Percentiles rank a stretch among this genome's conserved stretches.
Conservation (phyloP, 1,140 invertebrate genomes). For the Drosophila quadrilineata region DNA sequence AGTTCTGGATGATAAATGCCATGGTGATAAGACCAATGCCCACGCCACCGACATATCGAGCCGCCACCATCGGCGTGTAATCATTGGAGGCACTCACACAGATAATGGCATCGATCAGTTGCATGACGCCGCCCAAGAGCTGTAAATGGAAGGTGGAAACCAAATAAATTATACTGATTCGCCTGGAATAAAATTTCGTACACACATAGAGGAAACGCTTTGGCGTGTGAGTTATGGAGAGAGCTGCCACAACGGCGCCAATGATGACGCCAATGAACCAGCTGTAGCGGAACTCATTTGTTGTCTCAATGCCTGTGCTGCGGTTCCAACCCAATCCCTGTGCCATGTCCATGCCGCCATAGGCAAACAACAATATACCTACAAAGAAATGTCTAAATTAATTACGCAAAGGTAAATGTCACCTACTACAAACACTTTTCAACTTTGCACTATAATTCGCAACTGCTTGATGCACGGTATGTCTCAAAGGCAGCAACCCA, state of each 20-base stretch:
- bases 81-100: constrained; percentile 49
- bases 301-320: neutral
- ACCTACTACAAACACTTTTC: too few relatives aligned
- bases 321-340: constrained; percentile 52
- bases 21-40: constrained; percentile 59
- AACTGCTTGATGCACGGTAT: too few relatives aligned
- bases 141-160: neutral
- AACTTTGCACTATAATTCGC: too few relatives aligned
- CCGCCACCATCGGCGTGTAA: constrained; percentile 51
- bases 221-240: constrained; percentile 36
- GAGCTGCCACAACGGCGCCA: constrained; percentile 48
- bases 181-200: neutral
- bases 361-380: constrained; percentile 52
- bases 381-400: neutral
- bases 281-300: constrained; percentile 52
- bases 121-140: constrained; percentile 44
- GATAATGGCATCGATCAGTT: constrained; percentile 58
- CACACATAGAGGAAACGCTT: constrained; percentile 59
- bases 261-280: constrained; percentile 71
- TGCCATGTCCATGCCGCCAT: constrained; percentile 64
- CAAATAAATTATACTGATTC: neutral
- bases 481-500: too few relatives aligned
- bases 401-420: neutral
- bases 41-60: constrained; percentile 63
- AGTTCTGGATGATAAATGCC: constrained; percentile 55